Percentiles rank a stretch among this genome's conserved stretches.
phyloP scores from a whole-genome alignment of 2,797 vertebrate species.

The Chiroxiphia lanceolata region DNA sequence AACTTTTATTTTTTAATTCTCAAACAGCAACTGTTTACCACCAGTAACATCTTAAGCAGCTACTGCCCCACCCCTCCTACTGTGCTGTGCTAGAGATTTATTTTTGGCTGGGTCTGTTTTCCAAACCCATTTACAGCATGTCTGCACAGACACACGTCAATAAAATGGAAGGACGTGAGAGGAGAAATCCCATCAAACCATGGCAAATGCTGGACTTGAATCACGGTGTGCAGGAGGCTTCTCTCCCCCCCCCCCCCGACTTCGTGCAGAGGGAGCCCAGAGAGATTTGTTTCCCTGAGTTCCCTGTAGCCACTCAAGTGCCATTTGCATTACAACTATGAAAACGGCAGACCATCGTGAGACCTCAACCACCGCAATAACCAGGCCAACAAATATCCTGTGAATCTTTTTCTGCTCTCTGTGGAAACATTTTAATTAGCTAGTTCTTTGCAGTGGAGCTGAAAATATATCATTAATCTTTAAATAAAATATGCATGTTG shows the following conservation, averaged over 20 bases:
- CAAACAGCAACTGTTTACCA: neutral
- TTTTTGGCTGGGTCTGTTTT: neutral
- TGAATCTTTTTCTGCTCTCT: constrained; percentile 26
- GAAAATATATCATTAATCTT: neutral
- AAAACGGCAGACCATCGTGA: neutral
- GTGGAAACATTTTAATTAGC: neutral
- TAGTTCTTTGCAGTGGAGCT: neutral
- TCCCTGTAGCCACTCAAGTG: neutral
- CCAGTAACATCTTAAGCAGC: neutral
- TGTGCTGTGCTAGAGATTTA: neutral
- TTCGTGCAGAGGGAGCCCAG: neutral
- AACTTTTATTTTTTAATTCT: neutral
- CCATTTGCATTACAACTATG: neutral
- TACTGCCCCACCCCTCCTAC: neutral
- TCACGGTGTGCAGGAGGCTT: rapidly evolving
- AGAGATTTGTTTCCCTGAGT: neutral
- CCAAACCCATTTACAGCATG: neutral
- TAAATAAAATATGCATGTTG: neutral
- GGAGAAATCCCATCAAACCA: neutral
- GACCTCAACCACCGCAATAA: neutral
- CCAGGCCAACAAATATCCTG: neutral
- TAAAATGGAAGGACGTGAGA: rapidly evolving
- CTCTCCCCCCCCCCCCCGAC: neutral
- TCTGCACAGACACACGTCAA: rapidly evolving
- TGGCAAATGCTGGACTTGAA: rapidly evolving